Evolutionary conservation across 1,140 invertebrate genomes (phyloP).

Genomic region (Diorhabda sublineata): DNA sequence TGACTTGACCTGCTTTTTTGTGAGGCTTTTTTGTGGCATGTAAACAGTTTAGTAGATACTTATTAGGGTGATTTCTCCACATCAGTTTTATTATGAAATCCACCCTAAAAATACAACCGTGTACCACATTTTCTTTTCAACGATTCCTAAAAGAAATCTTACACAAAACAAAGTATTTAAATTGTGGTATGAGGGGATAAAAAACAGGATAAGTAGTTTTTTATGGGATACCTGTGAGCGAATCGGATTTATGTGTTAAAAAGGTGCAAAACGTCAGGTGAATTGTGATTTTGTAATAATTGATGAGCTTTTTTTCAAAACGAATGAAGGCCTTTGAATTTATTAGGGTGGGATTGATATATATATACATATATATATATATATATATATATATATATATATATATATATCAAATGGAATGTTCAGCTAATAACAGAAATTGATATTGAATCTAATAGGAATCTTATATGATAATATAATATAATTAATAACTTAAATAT

Average conservation of each 20-base stretch:
- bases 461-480: no score
- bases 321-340: background rate
- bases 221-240: constrained; percentile 16
- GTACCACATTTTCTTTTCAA: constrained; percentile 11
- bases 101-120: constrained; percentile 12
- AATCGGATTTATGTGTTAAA: constrained; percentile 14
- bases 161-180: background rate
- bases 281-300: constrained; percentile 9
- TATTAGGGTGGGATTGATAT: background rate
- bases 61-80: constrained; percentile 16
- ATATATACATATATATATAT: no score
- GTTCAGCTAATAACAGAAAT: no score
- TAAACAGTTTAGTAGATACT: constrained; percentile 19
- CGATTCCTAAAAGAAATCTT: background rate
- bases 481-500: no score
- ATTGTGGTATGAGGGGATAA: background rate
- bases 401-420: no score
- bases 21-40: constrained; percentile 15
- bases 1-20: constrained; percentile 14
- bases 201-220: constrained; percentile 11
- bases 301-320: constrained; percentile 8
- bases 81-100: constrained; percentile 13
- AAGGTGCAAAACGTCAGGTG: constrained; percentile 17
- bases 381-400: no score
- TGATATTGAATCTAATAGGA: no score